Conservation (phyloP, 2,797 vertebrate genomes). For the Anguilla marmorata region DNA sequence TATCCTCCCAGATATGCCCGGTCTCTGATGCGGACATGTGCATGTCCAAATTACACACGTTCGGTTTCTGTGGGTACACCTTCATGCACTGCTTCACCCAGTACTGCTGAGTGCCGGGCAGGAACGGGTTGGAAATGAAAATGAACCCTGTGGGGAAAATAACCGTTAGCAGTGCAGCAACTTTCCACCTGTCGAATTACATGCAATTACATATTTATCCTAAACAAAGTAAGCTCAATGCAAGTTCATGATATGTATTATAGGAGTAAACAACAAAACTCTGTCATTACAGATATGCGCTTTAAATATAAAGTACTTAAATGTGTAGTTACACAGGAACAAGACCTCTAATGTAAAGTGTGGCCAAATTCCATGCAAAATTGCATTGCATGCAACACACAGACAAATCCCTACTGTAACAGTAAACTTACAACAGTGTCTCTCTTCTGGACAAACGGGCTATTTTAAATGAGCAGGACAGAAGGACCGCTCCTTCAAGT, state of each 20-base stretch:
- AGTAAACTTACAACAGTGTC: slow-evolving; percentile 62
- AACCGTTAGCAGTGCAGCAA: not conserved
- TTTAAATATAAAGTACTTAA: not conserved
- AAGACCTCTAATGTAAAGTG: not conserved
- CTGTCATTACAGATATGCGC: not conserved
- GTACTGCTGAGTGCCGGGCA: slow-evolving; percentile 79
- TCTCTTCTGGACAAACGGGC: not conserved
- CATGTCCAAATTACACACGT: slow-evolving; percentile 91
- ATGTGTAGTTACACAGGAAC: not conserved
- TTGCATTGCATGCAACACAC: not conserved
- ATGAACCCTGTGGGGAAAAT: slow-evolving; percentile 64
- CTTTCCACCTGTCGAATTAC: not conserved
- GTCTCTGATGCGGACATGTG: slow-evolving; percentile 86
- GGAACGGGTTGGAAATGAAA: slow-evolving; percentile 89
- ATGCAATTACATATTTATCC: not conserved
- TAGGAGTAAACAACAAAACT: not conserved
- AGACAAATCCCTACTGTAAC: slow-evolving; percentile 48
- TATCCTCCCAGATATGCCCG: slow-evolving; percentile 84
- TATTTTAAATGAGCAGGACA: not conserved
- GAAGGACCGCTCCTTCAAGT: not conserved
- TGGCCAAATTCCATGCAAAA: not conserved
- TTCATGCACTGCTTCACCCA: slow-evolving; percentile 92
- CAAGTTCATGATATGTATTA: not conserved
- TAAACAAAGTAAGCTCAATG: not conserved
- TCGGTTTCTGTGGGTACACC: slow-evolving; percentile 87